Evolutionary conservation across 1,140 invertebrate genomes (phyloP), one percentile per base, ranked within the genome.

Genomic region (Rhyzopertha dominica): DNA sequence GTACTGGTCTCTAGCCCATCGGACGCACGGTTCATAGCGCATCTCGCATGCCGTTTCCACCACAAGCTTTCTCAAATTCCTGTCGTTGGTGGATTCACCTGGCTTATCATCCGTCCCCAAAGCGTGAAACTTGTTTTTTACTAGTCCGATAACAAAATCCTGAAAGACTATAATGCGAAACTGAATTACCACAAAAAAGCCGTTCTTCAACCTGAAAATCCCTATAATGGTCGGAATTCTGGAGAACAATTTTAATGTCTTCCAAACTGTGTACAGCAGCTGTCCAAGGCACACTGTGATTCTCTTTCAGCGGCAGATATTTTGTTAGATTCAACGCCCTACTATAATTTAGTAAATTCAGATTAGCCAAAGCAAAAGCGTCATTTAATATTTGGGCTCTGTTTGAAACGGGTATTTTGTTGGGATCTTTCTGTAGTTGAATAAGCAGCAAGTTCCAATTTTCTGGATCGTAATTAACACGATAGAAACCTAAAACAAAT

Each of bases 331-430:
- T 68, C 9, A 87, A 69, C 0, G 82, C 76, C 5, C 76, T 65
- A 16, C 65, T 69, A 53, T 81, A 81, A 54, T 74, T 69, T n/a
- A 81, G 43, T 10, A 74, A 53, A 1, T 76, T 76, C 12, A 73
- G 69, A 20, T 74, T 67, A 0, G 72, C 70, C 18, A 78, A 57
- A 23, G 67, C 67, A 16, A 77, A 71, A 2, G 74, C 66, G 46
- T 79, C 76, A 43, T 77, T 74, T 9, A 78, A 54, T 2, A 87
- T 64, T 53, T 85, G 81, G 0, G 80, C 82, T 28, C 85, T 74
- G 42, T 85, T 85, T 0, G 84, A 68, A 0, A 77, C 67, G 54
- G 82, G 69, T 51, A 86, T 81, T 8, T 72, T 58, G 2, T 62
- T 49, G 10, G 65, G 68, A 43, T 69, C 58, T 1, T 49, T 40